These are phyloP conservation scores for Patiria miniata DNA, from an alignment of 35 echinoderm and acorn worm genomes.

Conservation along the genomic window DNA sequence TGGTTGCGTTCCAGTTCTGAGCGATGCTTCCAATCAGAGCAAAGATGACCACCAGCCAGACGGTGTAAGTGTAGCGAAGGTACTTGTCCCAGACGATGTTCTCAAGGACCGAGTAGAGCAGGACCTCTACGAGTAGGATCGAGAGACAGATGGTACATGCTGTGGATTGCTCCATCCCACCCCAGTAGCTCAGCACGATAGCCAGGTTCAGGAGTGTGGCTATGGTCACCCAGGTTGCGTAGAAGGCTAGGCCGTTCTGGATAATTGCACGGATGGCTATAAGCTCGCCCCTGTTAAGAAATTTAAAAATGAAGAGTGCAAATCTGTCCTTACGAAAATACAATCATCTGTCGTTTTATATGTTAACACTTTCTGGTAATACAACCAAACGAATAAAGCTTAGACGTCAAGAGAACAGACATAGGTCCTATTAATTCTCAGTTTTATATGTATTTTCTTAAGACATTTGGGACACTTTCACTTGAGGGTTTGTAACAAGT, in stretches of 20 bases:
- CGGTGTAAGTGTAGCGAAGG: slow-evolving; percentile 79
- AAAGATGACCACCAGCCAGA: slow-evolving; percentile 70
- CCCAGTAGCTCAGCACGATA: slow-evolving; percentile 61
- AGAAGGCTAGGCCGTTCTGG: slow-evolving; percentile 81
- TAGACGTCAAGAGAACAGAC: too few species aligned
- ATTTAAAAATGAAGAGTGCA: slow-evolving; percentile 16
- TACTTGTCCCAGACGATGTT: slow-evolving; percentile 65
- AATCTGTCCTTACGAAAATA: slow-evolving; percentile 15
- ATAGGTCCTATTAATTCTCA: too few species aligned
- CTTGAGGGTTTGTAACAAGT: too few species aligned
- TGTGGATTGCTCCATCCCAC: slow-evolving; percentile 13
- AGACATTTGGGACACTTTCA: too few species aligned
- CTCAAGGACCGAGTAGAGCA: slow-evolving; percentile 74
- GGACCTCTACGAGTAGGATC: slow-evolving; percentile 49
- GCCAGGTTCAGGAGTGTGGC: slow-evolving; percentile 82
- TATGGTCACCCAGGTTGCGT: slow-evolving; percentile 82
- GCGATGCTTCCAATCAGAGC: slow-evolving; percentile 63
- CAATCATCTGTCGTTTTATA: slow-evolving; percentile 15
- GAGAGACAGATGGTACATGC: slow-evolving; percentile 61
- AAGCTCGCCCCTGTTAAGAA: slow-evolving; percentile 58
- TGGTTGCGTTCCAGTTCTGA: slow-evolving; percentile 60
- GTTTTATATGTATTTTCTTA: too few species aligned
- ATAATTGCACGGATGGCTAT: slow-evolving; percentile 61
- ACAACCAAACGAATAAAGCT: too few species aligned
- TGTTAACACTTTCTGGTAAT: slow-evolving; percentile 1